Evolutionary conservation across 2,797 vertebrate genomes (phyloP), one percentile per base, ranked within the genome.

Genomic region (Lagorchestes hirsutus): DNA sequence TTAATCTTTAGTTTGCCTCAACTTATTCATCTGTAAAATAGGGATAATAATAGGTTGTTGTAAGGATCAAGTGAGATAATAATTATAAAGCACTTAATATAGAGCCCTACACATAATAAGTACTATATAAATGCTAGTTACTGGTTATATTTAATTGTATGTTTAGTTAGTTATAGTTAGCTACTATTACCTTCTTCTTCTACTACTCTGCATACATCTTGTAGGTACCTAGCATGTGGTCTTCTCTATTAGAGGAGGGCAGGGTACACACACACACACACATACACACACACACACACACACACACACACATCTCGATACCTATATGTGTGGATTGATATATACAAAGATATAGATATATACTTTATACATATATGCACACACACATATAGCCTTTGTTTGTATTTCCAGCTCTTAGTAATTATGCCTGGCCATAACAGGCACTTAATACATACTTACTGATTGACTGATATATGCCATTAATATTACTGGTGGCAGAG

Each of bases 101-200:
- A 40, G 67, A 9, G n/a, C 1, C 16, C 0, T 1, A 2, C 8
- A 22, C 18, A 40, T 46, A 74, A 8, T 0, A 40, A 8, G 16
- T 40, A n/a, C 16, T n/a, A 6, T 22, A 1, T 40, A 82, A 82
- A 82, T 24, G 18, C 6, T 22, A 22, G 16, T 6, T 74, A 3
- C n/a, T 16, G 0, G 55, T 56, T 56, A 22, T 24, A 52, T 52
- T 52, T 52, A 52, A 52, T 0, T 52, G 52, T 52, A 56, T 24
- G 55, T 22, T 22, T 24, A 22, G 34, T 67, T n/a, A 74, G n/a
- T 40, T 74, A 74, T 40, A 22, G 67, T 18, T 40, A 40, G 34
- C 34, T n/a, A 22, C 14, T 74, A 40, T 6, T 18, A 0, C 34
- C 16, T 74, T 40, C 62, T 22, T 18, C 13, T n/a, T 40, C 62